These are phyloP conservation scores for Limonius californicus DNA, from an alignment of 1,140 invertebrate species.

Conservation along the genomic window DNA sequence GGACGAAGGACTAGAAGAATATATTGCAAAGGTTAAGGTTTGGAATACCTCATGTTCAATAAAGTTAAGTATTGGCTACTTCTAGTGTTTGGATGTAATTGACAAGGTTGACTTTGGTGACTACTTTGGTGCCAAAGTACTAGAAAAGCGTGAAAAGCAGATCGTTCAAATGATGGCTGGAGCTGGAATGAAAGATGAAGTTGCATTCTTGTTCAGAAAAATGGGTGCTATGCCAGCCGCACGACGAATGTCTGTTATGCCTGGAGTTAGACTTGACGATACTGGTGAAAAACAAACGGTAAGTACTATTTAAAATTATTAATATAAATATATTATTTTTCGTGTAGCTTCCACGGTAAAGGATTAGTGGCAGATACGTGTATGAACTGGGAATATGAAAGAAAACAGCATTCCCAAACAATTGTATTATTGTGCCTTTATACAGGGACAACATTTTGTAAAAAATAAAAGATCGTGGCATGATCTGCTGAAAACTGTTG, in stretches of 20 bases:
- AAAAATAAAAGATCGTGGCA: no score
- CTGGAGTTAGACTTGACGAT: constrained; percentile 35
- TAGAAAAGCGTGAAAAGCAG: constrained; percentile 40
- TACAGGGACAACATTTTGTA: no score
- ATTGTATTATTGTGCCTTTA: no score
- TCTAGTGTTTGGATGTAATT: constrained; percentile 34
- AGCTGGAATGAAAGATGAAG: constrained; percentile 40
- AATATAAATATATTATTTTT: no score
- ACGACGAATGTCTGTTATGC: constrained; percentile 43
- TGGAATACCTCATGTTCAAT: no score
- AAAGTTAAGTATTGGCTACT: no score
- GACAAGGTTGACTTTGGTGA: constrained; percentile 40
- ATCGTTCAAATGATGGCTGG: constrained; percentile 39
- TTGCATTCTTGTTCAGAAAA: constrained; percentile 39
- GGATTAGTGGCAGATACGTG: no score
- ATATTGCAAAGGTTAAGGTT: constrained; percentile 27
- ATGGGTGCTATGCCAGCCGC: constrained; percentile 41
- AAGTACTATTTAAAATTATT: neutral
- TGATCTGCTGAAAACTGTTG: no score
- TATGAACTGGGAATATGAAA: no score
- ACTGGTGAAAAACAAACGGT: constrained; percentile 10
- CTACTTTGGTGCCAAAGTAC: constrained; percentile 32
- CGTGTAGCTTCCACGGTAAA: no score
- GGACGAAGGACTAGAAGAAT: constrained; percentile 38
- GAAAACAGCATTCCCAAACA: no score